These are phyloP conservation scores for Idaea dimidiata DNA, from an alignment of 2,888 invertebrate genomes.

Conservation along the genomic window DNA sequence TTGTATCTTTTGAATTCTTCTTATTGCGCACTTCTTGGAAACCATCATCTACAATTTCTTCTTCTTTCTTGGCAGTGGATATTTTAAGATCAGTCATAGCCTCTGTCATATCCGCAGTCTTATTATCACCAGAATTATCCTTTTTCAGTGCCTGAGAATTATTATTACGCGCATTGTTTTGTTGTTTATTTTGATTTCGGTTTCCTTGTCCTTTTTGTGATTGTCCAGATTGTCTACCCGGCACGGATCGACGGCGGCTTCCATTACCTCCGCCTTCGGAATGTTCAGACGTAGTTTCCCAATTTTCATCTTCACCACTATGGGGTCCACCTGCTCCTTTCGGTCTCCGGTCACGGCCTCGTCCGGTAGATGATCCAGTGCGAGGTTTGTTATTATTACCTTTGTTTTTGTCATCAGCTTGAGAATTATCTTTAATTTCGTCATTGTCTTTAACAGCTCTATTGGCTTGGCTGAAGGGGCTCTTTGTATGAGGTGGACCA, in stretches of 20 bases:
- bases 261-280: conserved; percentile 80
- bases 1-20: conserved; percentile 85
- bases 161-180: conserved; percentile 53
- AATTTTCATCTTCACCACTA: conserved; percentile 83
- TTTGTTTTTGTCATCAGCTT: conserved; percentile 83
- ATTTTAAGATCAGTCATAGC: conserved; percentile 68
- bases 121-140: conserved; percentile 53
- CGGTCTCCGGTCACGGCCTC: conserved; percentile 69
- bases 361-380: conserved; percentile 83
- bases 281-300: conserved; percentile 92
- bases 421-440: conserved; percentile 54
- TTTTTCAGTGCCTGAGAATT: conserved; percentile 53
- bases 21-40: conserved; percentile 93
- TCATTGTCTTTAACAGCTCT: conserved; percentile 65
- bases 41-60: conserved; percentile 83
- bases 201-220: conserved; percentile 54
- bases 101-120: conserved; percentile 64
- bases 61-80: conserved; percentile 62
- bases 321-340: conserved; percentile 58
- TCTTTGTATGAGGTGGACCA: conserved; percentile 90
- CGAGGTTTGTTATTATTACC: conserved; percentile 84
- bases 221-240: conserved; percentile 50
- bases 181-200: conserved; percentile 63
- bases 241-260: conserved; percentile 54
- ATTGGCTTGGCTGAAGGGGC: conserved; percentile 84